These are phyloP conservation scores for Luperina testacea DNA, from an alignment of 2,888 invertebrate genomes.

Conservation along the genomic window DNA sequence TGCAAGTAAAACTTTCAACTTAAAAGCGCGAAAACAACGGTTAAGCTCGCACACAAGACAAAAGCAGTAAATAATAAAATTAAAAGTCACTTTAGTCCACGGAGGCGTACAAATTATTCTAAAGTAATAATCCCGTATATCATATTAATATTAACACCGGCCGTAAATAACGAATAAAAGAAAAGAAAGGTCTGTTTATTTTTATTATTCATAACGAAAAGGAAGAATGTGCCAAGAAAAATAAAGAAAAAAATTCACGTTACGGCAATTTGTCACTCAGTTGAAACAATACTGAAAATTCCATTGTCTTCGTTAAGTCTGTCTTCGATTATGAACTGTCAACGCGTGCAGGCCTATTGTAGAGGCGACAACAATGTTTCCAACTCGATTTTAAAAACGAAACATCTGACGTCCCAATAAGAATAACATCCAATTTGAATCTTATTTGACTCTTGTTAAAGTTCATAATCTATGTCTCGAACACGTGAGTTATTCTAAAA, in stretches of 20 bases:
- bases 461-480: constrained; percentile 44
- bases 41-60: constrained; percentile 72
- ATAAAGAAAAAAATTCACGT: constrained; percentile 69
- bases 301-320: constrained; percentile 77
- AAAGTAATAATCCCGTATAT: constrained; percentile 81
- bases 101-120: constrained; percentile 78
- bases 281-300: constrained; percentile 78
- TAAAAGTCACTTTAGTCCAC: constrained; percentile 80
- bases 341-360: constrained; percentile 83
- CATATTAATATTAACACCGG: constrained; percentile 77
- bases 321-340: constrained; percentile 84
- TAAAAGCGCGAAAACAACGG: constrained; percentile 68
- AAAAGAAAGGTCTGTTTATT: constrained; percentile 68
- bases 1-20: constrained; percentile 66
- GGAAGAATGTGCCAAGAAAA: constrained; percentile 78
- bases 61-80: constrained; percentile 85
- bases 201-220: constrained; percentile 68
- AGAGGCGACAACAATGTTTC: constrained; percentile 80
- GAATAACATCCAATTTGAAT: constrained; percentile 58
- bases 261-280: constrained; percentile 84
- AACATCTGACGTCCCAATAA: constrained; percentile 52
- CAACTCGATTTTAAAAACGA: constrained; percentile 58
- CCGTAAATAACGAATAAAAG: constrained; percentile 77
- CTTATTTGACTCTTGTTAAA: constrained; percentile 57
- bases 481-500: constrained; percentile 71